These are phyloP conservation scores for Plodia interpunctella DNA, from an alignment of 1,140 invertebrate genomes.

Conservation along the genomic window DNA sequence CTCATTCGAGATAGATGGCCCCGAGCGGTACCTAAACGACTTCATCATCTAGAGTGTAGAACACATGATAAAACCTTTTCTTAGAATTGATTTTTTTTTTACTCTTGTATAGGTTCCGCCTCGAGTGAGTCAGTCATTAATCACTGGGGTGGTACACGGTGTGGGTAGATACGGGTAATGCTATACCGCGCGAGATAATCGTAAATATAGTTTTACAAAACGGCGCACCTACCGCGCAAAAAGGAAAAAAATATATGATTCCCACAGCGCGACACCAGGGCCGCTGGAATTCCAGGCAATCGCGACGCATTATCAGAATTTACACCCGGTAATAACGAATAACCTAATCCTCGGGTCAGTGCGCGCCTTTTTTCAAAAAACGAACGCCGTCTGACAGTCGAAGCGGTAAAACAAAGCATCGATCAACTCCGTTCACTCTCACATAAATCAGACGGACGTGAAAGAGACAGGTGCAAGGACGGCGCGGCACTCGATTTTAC, in stretches of 20 bases:
- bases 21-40: slow-evolving; percentile 36
- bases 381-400: slow-evolving; percentile 30
- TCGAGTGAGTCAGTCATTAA: slow-evolving; percentile 47
- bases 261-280: slow-evolving; percentile 48
- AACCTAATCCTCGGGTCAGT: slow-evolving; percentile 37
- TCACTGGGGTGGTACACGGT: slow-evolving; percentile 27
- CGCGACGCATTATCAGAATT: slow-evolving; percentile 63
- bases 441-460: slow-evolving; percentile 71
- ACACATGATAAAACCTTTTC: slow-evolving; percentile 23
- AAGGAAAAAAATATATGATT: slow-evolving; percentile 40
- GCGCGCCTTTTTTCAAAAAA: slow-evolving; percentile 39
- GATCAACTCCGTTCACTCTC: slow-evolving; percentile 71
- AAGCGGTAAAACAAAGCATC: slow-evolving; percentile 49
- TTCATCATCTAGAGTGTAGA: slow-evolving; percentile 47
- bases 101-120: slow-evolving; percentile 23
- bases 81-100: slow-evolving; percentile 42
- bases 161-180: slow-evolving; percentile 40
- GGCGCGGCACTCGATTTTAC: slow-evolving; percentile 67
- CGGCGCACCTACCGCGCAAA: slow-evolving; percentile 39
- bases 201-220: slow-evolving; percentile 65
- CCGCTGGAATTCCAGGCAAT: slow-evolving; percentile 46
- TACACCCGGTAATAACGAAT: slow-evolving; percentile 48
- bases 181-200: slow-evolving; percentile 60
- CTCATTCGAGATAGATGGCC: slow-evolving; percentile 32
- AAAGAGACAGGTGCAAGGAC: slow-evolving; percentile 69